Evolutionary conservation across 2,888 invertebrate species (phyloP), one percentile per base, ranked within the genome.

Genomic region (Abrostola triplasia): DNA sequence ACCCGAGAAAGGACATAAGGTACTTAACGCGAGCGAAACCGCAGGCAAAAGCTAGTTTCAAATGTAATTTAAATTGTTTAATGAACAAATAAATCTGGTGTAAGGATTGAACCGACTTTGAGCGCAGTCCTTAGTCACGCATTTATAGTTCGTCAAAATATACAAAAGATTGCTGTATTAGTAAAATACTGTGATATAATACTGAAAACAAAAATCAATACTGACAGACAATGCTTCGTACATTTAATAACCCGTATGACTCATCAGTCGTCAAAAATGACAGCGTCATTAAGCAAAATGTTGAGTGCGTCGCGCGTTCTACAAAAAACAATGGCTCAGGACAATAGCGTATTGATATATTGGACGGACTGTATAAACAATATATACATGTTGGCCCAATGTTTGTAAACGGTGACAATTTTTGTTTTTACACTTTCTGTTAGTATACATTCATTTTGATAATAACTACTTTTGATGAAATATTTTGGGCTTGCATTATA

Each of bases 341-440:
- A 84, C 82, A 82, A 83, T 82, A 66, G 67, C 5, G 42, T 69
- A 82, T 83, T 77, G 76, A 82, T 74, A 72, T 67, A 69, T 70
- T 36, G 38, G 58, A 50, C 12, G 6, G 59, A 71, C 61, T 67
- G 60, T 65, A 74, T 67, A 62, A 75, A 74, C 68, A 71, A 73
- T 76, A 64, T 44, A 64, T 58, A 67, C 42, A 63, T 63, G 73
- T 63, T 60, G 58, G 52, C 53, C 58, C 59, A 73, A 66, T 80
- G 77, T 85, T 86, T 86, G 80, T 85, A 83, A 83, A 70, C 51
- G 59, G 12, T 36, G 40, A 56, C 52, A 49, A 64, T 59, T 57
- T 63, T 63, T 52, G 38, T 52, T 64, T 42, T 7, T 5, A n/a
- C 41, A 24, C 55, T 70, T 53, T 69, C 55, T 70, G 36, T 64